A percentile compares a stretch with the other conserved stretches of the same genome.
Evolutionary conservation across 2,113 vertebrate genomes (phyloP).

Genomic region (Excalfactoria chinensis): DNA sequence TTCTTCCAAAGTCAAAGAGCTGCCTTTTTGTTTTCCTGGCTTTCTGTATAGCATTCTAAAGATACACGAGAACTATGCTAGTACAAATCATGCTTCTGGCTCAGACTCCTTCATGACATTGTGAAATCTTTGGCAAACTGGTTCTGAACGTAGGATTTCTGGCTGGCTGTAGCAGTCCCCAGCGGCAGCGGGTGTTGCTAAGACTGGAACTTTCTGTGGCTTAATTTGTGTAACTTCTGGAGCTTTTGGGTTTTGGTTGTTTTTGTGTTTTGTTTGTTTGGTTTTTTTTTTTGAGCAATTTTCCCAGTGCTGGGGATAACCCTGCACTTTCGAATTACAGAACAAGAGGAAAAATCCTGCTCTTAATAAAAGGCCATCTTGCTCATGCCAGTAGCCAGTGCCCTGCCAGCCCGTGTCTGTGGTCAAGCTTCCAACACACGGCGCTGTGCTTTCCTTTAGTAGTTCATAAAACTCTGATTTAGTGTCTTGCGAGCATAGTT

Average conservation of each 20-base stretch:
- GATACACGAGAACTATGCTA: not conserved
- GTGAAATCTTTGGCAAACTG: constrained; percentile 59
- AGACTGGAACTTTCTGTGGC: not conserved
- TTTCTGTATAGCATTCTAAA: not conserved
- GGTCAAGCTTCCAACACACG: not conserved
- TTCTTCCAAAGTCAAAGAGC: not conserved
- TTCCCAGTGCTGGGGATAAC: not conserved
- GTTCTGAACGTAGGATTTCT: not conserved
- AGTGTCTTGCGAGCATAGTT: not conserved
- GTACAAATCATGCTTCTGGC: not conserved
- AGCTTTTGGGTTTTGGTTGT: not conserved
- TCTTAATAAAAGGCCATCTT: not conserved
- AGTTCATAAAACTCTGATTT: not conserved
- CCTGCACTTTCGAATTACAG: accelerated
- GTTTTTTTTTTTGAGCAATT: not conserved
- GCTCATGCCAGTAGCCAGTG: not conserved
- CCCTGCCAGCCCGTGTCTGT: not conserved
- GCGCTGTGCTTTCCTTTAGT: not conserved
- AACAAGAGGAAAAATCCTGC: not conserved
- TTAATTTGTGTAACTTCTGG: not conserved
- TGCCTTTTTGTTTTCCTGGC: not conserved
- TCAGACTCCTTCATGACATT: not conserved
- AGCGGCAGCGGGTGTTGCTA: not conserved
- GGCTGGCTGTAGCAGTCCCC: not conserved
- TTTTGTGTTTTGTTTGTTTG: too few relatives aligned